A percentile compares a stretch with the other conserved stretches of the same genome.
These are phyloP conservation scores for Mesoclemmys tuberculata DNA, from an alignment of 2,113 vertebrate genomes.

Conservation along the genomic window DNA sequence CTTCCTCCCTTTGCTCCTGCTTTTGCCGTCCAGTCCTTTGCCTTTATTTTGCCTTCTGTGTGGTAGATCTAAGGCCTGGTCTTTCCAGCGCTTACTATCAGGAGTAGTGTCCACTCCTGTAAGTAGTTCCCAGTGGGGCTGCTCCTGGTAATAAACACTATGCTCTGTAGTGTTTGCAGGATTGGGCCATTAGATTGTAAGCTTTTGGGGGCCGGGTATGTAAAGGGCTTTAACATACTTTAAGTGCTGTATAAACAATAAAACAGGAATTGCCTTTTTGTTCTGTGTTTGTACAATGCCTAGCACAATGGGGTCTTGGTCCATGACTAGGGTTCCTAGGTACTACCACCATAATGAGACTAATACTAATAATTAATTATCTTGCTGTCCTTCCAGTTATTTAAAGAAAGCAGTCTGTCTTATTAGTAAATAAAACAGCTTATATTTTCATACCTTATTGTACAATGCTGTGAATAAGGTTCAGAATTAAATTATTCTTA, in stretches of 20 bases:
- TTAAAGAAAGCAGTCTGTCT: not conserved
- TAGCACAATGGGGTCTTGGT: not conserved
- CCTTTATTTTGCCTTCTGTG: not conserved
- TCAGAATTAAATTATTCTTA: not conserved
- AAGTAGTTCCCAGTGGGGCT: not conserved
- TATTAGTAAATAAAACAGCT: not conserved
- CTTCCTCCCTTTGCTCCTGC: not conserved
- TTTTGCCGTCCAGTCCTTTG: not conserved
- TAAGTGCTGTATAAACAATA: not conserved
- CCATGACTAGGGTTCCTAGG: not conserved
- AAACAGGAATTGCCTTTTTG: not conserved
- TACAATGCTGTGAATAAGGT: not conserved
- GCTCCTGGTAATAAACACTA: conserved; percentile 24
- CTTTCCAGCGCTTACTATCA: not conserved
- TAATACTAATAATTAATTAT: not conserved
- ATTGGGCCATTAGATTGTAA: conserved; percentile 20
- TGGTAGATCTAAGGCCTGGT: not conserved
- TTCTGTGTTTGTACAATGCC: not conserved
- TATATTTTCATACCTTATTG: not conserved
- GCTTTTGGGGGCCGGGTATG: not conserved
- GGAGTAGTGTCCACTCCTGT: not conserved
- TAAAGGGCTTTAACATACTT: not conserved
- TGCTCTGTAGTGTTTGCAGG: conserved; percentile 33
- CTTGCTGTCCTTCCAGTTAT: not conserved
- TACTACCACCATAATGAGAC: not conserved